Evolutionary conservation across 2,888 invertebrate species (phyloP).

Genomic region (Aleiodes alternator): DNA sequence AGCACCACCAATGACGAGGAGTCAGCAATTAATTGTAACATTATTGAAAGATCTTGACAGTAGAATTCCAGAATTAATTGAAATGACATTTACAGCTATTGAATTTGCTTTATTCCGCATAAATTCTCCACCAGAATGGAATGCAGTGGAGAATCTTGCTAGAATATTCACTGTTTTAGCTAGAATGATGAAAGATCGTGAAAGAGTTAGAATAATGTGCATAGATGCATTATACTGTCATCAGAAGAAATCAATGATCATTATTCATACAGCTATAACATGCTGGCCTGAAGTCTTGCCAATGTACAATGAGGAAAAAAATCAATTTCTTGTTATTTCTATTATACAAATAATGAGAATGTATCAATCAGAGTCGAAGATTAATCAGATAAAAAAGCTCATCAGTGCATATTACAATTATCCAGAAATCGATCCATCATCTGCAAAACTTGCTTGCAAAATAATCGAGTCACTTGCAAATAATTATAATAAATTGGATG

Average conservation of each 20-base stretch:
- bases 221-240: constrained; percentile 75
- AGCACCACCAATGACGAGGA: constrained; percentile 75
- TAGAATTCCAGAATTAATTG: constrained; percentile 58
- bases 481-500: constrained; percentile 57
- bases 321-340: constrained; percentile 70
- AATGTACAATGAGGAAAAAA: constrained; percentile 60
- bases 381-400: constrained; percentile 68
- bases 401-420: constrained; percentile 73
- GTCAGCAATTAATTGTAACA: constrained; percentile 73
- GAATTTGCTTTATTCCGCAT: constrained; percentile 64
- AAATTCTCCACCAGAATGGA: constrained; percentile 43
- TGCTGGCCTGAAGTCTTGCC: constrained; percentile 76
- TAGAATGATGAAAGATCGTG: constrained; percentile 72
- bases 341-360: constrained; percentile 71
- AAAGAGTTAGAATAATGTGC: constrained; percentile 74
- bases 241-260: constrained; percentile 68
- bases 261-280: constrained; percentile 72
- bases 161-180: constrained; percentile 63
- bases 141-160: constrained; percentile 58
- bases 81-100: constrained; percentile 61
- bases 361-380: constrained; percentile 63
- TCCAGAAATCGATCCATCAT: constrained; percentile 64
- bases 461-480: constrained; percentile 67
- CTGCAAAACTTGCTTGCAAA: constrained; percentile 65
- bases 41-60: constrained; percentile 71